These are phyloP conservation scores for Mallotus villosus DNA, from an alignment of 2,797 vertebrate genomes.

Conservation along the genomic window DNA sequence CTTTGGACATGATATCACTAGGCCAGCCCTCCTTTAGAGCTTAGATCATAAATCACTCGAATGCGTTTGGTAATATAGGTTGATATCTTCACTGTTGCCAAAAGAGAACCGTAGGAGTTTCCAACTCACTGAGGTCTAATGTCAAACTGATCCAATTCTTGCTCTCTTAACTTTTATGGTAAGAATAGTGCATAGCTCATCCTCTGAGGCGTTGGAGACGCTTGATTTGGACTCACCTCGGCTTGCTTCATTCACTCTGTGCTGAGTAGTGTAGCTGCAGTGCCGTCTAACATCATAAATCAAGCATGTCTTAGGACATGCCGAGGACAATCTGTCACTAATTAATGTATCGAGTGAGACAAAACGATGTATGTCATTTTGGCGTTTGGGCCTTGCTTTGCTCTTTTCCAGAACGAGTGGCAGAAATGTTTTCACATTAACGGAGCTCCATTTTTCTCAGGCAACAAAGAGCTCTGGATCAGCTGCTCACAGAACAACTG, in stretches of 20 bases:
- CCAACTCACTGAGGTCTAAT: slow-evolving; percentile 41
- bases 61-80: slow-evolving; percentile 37
- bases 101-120: slow-evolving; percentile 31
- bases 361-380: slow-evolving; percentile 18
- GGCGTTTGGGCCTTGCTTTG: not conserved
- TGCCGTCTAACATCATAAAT: not conserved
- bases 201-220: slow-evolving; percentile 18
- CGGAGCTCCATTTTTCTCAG: slow-evolving; percentile 41
- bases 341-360: slow-evolving; percentile 10
- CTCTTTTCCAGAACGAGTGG: slow-evolving; percentile 18
- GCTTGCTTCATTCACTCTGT: not conserved
- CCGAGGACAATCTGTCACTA: slow-evolving; percentile 2
- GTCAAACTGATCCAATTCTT: slow-evolving; percentile 36
- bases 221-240: not conserved
- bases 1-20: slow-evolving; percentile 49
- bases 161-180: slow-evolving; percentile 34
- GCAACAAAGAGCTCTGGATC: slow-evolving; percentile 55
- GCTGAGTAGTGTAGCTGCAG: not conserved
- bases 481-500: slow-evolving; percentile 49
- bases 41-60: slow-evolving; percentile 56
- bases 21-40: slow-evolving; percentile 50
- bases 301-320: not conserved
- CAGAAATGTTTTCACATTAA: slow-evolving; percentile 39
- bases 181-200: slow-evolving; percentile 21
- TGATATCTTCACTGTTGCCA: slow-evolving; percentile 30